Evolutionary conservation across 2,797 vertebrate species (phyloP).

Genomic region (Channa striata): DNA sequence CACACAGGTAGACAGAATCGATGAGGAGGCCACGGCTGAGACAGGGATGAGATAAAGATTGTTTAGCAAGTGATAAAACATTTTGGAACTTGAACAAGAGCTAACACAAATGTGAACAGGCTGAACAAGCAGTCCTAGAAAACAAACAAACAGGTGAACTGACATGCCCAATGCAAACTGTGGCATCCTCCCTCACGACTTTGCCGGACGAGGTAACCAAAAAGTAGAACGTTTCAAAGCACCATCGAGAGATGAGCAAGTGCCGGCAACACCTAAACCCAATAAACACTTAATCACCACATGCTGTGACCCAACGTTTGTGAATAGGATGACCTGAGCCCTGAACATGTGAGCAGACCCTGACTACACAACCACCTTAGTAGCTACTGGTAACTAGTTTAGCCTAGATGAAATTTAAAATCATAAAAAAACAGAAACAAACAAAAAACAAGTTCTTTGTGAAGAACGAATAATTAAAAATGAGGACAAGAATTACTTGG

Average conservation of each 20-base stretch:
- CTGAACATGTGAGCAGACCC: constrained; percentile 30
- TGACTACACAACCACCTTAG: constrained; percentile 6
- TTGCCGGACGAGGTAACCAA: constrained; percentile 41
- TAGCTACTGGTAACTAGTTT: not conserved
- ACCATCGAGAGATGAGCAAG: not conserved
- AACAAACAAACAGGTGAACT: constrained; percentile 68
- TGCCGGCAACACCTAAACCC: constrained; percentile 22
- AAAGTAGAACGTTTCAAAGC: constrained; percentile 35
- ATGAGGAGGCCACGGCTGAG: constrained; percentile 59
- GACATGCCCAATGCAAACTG: constrained; percentile 41
- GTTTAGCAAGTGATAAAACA: constrained; percentile 68
- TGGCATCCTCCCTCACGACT: constrained; percentile 30
- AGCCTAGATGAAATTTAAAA: not conserved
- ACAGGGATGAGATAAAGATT: constrained; percentile 67
- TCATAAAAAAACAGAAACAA: not conserved
- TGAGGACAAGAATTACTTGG: too few relatives aligned
- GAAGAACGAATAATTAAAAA: not conserved
- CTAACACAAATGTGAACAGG: constrained; percentile 56
- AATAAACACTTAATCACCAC: constrained; percentile 12
- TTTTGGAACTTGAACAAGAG: constrained; percentile 62
- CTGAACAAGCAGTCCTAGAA: constrained; percentile 63
- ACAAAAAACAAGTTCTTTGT: not conserved
- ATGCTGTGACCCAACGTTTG: constrained; percentile 36
- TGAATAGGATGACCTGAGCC: constrained; percentile 56
- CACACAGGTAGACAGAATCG: constrained; percentile 45